A percentile compares a stretch with the other conserved stretches of the same genome.
Conservation (phyloP, 2,113 vertebrate species). For the Mesitornis unicolor region DNA sequence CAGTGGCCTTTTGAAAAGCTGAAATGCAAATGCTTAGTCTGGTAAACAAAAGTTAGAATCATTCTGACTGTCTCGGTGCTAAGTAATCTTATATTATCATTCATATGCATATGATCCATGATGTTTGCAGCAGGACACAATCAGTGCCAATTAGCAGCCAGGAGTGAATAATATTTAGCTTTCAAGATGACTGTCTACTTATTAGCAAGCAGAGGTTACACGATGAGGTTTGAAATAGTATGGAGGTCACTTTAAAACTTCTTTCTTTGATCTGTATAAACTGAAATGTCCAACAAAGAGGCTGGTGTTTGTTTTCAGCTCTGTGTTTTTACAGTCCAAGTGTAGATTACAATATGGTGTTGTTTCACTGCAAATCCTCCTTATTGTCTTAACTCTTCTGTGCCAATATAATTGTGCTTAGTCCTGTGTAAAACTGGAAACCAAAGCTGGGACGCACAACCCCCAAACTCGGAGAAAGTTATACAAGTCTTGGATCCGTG, state of each 20-base stretch:
- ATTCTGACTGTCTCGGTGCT: not conserved
- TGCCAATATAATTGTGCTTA: rapidly evolving
- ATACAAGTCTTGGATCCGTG: rapidly evolving
- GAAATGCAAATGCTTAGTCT: not conserved
- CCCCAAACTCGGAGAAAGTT: not conserved
- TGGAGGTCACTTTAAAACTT: not conserved
- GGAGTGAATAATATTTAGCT: not conserved
- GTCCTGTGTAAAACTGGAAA: not conserved
- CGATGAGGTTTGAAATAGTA: not conserved
- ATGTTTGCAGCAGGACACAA: not conserved
- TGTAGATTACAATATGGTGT: not conserved
- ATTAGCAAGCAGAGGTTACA: not conserved
- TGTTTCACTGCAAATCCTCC: constrained; percentile 7
- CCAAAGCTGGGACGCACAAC: not conserved
- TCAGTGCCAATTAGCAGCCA: not conserved
- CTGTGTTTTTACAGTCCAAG: not conserved
- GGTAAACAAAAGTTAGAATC: not conserved
- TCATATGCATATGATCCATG: not conserved
- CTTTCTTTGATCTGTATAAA: not conserved
- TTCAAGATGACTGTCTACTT: not conserved
- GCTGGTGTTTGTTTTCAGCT: not conserved
- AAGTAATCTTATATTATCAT: not conserved
- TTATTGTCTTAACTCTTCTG: not conserved
- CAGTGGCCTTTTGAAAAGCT: not conserved
- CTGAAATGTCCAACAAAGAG: not conserved